Evolutionary conservation across 2,113 vertebrate species (phyloP).

Genomic region (Hyperopisus bebe): DNA sequence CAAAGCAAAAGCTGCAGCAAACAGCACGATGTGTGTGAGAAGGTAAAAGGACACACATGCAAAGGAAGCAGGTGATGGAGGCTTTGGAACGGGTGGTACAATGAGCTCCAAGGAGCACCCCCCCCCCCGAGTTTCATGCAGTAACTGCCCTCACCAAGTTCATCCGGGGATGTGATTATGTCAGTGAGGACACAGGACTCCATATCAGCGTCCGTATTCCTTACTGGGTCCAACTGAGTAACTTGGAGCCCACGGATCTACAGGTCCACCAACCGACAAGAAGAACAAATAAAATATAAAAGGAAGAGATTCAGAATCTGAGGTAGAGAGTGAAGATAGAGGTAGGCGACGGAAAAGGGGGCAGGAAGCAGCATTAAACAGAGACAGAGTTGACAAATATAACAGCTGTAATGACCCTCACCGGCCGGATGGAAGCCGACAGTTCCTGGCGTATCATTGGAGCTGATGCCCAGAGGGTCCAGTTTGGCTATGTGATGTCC

Average conservation of each 20-base stretch:
- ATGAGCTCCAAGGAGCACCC: not conserved
- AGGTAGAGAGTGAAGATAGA: conserved; percentile 21
- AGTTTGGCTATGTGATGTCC: conserved; percentile 94
- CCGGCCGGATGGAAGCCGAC: conserved; percentile 83
- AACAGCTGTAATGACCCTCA: conserved; percentile 70
- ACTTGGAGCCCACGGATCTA: conserved; percentile 99
- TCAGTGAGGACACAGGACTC: conserved; percentile 93
- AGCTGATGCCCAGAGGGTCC: conserved; percentile 97
- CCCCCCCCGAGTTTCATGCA: not conserved
- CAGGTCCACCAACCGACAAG: conserved; percentile 32
- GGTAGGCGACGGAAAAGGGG: conserved; percentile 44
- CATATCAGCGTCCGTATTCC: conserved; percentile 99
- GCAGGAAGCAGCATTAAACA: conserved; percentile 55
- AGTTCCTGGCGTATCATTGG: conserved; percentile 87
- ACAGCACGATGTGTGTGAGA: not conserved
- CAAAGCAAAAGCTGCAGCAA: no score
- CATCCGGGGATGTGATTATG: conserved; percentile 97
- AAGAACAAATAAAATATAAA: not conserved
- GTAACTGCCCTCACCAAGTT: conserved; percentile 87
- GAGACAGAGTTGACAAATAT: conserved; percentile 15
- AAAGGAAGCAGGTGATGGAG: not conserved
- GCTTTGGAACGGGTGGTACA: not conserved
- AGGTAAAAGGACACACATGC: not conserved
- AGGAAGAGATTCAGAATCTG: conserved; percentile 14
- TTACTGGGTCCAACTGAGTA: conserved; percentile 97